Percentiles rank a stretch among this genome's conserved stretches.
These are phyloP conservation scores for Toxotes jaculatrix DNA, from an alignment of 2,113 vertebrate species.

Conservation along the genomic window DNA sequence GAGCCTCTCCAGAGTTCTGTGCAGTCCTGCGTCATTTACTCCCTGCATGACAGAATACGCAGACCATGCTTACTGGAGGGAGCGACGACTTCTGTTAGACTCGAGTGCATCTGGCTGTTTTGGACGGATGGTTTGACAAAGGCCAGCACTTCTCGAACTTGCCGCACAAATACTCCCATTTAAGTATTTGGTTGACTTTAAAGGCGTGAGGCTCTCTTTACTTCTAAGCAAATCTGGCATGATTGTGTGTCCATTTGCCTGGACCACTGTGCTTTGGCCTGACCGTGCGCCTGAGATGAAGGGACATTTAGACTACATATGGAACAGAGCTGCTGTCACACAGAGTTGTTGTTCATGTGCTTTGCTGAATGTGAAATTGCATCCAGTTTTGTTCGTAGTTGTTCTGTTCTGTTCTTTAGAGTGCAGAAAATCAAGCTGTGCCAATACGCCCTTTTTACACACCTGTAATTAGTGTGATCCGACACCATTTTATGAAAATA, in stretches of 20 bases:
- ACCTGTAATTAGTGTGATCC: constrained; percentile 33
- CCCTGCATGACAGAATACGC: constrained; percentile 46
- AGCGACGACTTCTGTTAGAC: constrained; percentile 47
- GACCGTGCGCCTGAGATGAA: constrained; percentile 65
- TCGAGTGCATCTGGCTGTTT: constrained; percentile 53
- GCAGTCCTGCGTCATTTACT: constrained; percentile 52
- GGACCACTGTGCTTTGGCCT: constrained; percentile 53
- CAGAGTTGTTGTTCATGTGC: constrained; percentile 55
- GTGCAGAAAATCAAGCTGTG: constrained; percentile 20
- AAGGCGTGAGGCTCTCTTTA: constrained; percentile 6
- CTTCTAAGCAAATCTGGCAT: constrained; percentile 58
- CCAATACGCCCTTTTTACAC: constrained; percentile 18
- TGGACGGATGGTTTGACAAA: constrained; percentile 74
- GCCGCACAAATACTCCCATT: constrained; percentile 73
- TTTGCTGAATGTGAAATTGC: constrained; percentile 75
- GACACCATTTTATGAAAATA: constrained; percentile 10
- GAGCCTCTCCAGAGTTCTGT: constrained; percentile 43
- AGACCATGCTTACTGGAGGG: constrained; percentile 36
- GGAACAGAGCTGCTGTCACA: constrained; percentile 59
- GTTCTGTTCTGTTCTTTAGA: constrained; percentile 32
- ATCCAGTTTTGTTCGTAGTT: constrained; percentile 44
- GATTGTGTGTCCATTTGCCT: constrained; percentile 55
- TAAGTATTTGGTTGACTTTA: constrained; percentile 61
- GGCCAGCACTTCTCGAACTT: constrained; percentile 53
- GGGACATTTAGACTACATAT: constrained; percentile 79